Percentiles rank a stretch among this genome's conserved stretches.
These are phyloP conservation scores for Didymodactylos carnosus DNA, from an alignment of 2,888 invertebrate species.

Conservation along the genomic window DNA sequence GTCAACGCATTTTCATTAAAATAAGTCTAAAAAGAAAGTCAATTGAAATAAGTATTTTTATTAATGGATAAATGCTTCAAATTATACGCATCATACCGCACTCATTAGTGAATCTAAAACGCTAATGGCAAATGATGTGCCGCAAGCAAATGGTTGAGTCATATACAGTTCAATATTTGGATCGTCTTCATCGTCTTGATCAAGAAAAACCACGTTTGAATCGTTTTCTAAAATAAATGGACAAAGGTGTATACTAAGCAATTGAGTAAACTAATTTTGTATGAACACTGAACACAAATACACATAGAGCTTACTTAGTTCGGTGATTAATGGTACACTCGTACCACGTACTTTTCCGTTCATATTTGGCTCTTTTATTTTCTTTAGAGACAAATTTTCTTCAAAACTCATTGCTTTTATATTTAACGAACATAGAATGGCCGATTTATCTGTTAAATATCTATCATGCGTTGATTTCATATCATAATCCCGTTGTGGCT, in stretches of 20 bases:
- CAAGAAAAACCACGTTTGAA: slow-evolving; percentile 61
- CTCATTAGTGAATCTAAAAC: slow-evolving; percentile 99
- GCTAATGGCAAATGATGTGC: slow-evolving; percentile 98
- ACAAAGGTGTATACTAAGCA: no score
- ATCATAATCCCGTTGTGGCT: not conserved
- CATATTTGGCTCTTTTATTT: not conserved
- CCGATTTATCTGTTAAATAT: slow-evolving; percentile 98
- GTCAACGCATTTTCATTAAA: slow-evolving; percentile 99
- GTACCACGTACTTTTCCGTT: slow-evolving; percentile 44
- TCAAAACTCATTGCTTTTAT: slow-evolving; percentile 38
- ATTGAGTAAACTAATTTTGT: no score
- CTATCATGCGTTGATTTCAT: slow-evolving; percentile 71
- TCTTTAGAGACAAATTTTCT: no score
- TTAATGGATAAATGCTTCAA: no score
- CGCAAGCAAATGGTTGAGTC: slow-evolving; percentile 99
- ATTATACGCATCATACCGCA: no score
- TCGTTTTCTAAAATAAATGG: slow-evolving; percentile 57
- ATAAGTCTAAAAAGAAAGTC: no score
- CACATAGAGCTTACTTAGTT: slow-evolving; percentile 44
- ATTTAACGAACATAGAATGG: slow-evolving; percentile 93
- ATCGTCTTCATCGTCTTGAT: slow-evolving; percentile 68
- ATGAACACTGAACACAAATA: no score
- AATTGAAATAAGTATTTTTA: no score
- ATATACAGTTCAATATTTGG: slow-evolving; percentile 98
- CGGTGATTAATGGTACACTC: slow-evolving; percentile 96